Percentiles rank a stretch among this genome's conserved stretches.
Evolutionary conservation across 37 sponge, comb jelly and placozoan genomes (phyloP).

Genomic region (Halisarca cf. caerulea): DNA sequence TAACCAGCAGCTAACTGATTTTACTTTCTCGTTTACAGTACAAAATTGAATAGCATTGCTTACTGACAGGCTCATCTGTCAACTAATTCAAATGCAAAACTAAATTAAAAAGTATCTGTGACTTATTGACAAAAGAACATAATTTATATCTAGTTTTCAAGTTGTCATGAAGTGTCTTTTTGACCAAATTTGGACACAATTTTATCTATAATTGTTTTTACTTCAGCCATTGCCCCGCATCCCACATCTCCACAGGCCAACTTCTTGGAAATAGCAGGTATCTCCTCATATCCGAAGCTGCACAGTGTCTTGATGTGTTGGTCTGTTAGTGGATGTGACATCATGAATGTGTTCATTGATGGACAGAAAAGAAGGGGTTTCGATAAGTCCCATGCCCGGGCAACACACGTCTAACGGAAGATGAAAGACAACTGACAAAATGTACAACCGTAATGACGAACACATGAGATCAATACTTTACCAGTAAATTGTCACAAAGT

Average conservation of each 20-base stretch:
- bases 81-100: no score
- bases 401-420: constrained; percentile 73
- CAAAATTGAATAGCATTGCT: no score
- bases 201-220: constrained; percentile 40
- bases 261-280: constrained; percentile 85
- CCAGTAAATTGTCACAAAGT: constrained; percentile 94
- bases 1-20: no score
- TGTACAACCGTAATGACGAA: neutral
- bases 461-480: neutral
- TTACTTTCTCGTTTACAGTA: no score
- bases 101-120: no score
- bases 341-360: constrained; percentile 98
- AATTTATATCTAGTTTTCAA: no score
- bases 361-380: constrained; percentile 90
- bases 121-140: no score
- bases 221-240: constrained; percentile 54
- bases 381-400: constrained; percentile 87
- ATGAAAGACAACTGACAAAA: neutral
- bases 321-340: constrained; percentile 87
- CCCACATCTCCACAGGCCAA: constrained; percentile 96
- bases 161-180: no score
- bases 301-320: constrained; percentile 49
- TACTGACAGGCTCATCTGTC: no score
- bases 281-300: constrained; percentile 66
- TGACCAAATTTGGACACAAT: neutral